Base-by-base conservation (phyloP, 2,797 vertebrate genomes). In the Rhynchonycteris naso region DNA sequence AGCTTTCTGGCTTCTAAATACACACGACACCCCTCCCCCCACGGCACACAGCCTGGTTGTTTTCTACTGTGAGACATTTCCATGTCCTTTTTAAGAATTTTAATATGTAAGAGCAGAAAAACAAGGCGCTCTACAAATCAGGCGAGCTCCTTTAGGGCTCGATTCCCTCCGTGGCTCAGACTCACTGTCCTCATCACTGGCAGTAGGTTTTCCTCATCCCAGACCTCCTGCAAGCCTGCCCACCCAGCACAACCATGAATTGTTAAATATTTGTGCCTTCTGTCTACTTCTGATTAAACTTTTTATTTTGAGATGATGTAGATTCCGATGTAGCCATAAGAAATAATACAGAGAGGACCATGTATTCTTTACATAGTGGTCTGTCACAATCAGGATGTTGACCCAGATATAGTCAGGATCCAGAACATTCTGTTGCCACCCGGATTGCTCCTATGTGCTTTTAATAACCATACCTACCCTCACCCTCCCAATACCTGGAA, bases 21-120 rank as follows among this genome's bases (percentile, higher is more conserved):
- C 1, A 28, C 24, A 2, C 4, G 7, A 10, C 8, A 84, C 35
- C 13, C 88, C 35, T 10, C n/a, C n/a, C 2, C 0, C 82, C 88
- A 1, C 69, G 4, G 19, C 1, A 6, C 63, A 1, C 11, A 2
- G 95, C 18, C 10, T 35, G 47, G 1, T 63, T 26, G 3, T 63
- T 88, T 84, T 68, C 94, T 56, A 13, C 96, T 76, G 93, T 21
- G 94, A 95, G 91, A 90, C 94, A 89, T 95, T 93, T 35, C 72
- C 4, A 0, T 19, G 88, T 69, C 81, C 93, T 75, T 76, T 84
- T 18, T 47, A 6, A 69, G 88, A n/a, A 43, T 14, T 38, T 30
- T 3, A 12, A 11, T 16, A 4, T 47, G 58, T 52, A 35, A 16
- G 85, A 33, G 61, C 74, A 65, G 88, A 63, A 69, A 9, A 13